These are phyloP conservation scores for Galago senegalensis DNA, from an alignment of 2,797 vertebrate species.

Conservation along the genomic window DNA sequence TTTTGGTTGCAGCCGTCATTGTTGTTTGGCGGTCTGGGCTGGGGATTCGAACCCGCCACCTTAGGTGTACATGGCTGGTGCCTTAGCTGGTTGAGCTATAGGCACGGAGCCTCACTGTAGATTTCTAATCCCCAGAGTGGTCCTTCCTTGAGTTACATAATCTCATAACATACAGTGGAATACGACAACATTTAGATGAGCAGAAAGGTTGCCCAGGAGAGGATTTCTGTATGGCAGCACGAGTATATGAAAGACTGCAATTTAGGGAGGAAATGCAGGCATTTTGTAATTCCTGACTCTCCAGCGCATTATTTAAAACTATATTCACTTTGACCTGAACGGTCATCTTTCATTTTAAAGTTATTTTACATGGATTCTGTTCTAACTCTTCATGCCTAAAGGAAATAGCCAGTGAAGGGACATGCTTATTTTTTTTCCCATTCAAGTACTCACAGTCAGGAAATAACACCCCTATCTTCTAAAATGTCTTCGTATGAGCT, in stretches of 20 bases:
- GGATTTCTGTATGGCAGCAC: not conserved
- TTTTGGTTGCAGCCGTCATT: too few species aligned
- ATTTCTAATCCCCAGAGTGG: not conserved
- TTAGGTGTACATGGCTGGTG: too few species aligned
- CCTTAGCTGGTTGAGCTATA: too few species aligned
- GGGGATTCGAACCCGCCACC: too few species aligned
- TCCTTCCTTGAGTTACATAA: not conserved
- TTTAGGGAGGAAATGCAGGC: not conserved
- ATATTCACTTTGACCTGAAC: not conserved
- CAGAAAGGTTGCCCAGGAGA: not conserved
- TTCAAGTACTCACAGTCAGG: not conserved
- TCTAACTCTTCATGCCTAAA: not conserved
- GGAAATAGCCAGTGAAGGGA: not conserved
- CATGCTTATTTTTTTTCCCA: not conserved
- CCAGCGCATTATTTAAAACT: not conserved
- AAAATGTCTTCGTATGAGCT: not conserved
- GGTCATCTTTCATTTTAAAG: not conserved
- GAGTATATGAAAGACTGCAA: not conserved
- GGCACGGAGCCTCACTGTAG: too few species aligned
- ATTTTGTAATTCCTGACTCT: slow-evolving; percentile 10
- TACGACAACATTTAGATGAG: not conserved
- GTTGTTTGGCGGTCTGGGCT: too few species aligned
- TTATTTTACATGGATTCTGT: not conserved
- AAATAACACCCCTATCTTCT: not conserved
- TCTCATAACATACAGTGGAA: not conserved